Base-by-base conservation (phyloP, 2,113 vertebrate species). In the Rhinolophus ferrumequinum region DNA sequence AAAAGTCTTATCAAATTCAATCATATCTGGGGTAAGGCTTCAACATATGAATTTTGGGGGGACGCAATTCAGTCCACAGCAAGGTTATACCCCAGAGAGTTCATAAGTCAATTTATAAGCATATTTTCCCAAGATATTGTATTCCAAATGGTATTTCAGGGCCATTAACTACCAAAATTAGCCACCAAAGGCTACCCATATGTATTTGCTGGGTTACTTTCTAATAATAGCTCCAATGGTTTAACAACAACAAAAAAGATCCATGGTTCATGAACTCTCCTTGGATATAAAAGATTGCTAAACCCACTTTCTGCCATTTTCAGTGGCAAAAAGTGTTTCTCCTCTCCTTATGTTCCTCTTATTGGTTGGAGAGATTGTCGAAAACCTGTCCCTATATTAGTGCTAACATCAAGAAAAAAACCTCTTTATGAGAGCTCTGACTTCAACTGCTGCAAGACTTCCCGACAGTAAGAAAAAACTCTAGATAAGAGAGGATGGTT, bases 51-150 rank as follows among this genome's bases (percentile, higher is more conserved):
- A 93, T 73, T 72, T 79, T 12, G 18, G 73, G 30, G 30, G 50
- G 15, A 15, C 12, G 50, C 47, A 52, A 52, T 92, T 83, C 19
- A 26, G 14, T 44, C n/a, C 10, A 52, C 6, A 90, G 8, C 47
- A 90, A 92, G 5, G 14, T 70, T 84, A 67, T 58, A 94, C 16
- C 41, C 28, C 30, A 26, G 90, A 90, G 83, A 0, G n/a, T 56
- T 75, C 28, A 35, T 38, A 90, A 83, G n/a, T 87, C 41, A 93
- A 80, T 80, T 86, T 67, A 77, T n/a, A 92, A 85, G 18, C n/a
- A 88, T 38, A 72, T 22, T 84, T 92, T 54, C 52, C 22, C 3
- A 86, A 35, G n/a, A 62, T 11, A 73, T 10, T 30, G 10, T 44
- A 5, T 44, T 93, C 11, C 58, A 95, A 93, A 93, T 50, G 18